Percentiles rank a stretch among this genome's conserved stretches.
Conservation (phyloP, 2,797 vertebrate genomes). For the Oryzias sinensis region DNA sequence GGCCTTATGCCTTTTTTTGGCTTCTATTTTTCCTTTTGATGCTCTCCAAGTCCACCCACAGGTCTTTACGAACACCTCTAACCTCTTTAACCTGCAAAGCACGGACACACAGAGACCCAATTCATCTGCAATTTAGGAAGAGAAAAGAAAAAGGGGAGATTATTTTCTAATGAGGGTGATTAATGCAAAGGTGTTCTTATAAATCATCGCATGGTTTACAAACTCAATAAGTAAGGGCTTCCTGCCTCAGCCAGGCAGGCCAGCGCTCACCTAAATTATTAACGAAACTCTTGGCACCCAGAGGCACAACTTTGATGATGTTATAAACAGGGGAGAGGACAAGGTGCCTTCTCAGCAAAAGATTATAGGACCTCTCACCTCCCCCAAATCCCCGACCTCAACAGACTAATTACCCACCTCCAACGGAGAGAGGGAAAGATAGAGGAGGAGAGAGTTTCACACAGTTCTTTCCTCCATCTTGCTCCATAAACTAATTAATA, state of each 20-base stretch:
- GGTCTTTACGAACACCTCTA: neutral
- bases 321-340: conserved; percentile 96
- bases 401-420: conserved; percentile 91
- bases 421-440: conserved; percentile 80
- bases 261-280: conserved; percentile 97
- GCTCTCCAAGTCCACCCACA: neutral
- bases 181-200: conserved; percentile 93
- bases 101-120: conserved; percentile 10
- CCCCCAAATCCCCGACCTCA: conserved; percentile 83
- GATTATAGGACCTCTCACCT: conserved; percentile 83
- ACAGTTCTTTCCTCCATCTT: conserved; percentile 62
- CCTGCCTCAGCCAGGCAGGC: conserved; percentile 89
- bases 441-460: conserved; percentile 64
- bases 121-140: conserved; percentile 83
- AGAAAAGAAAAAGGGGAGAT: conserved; percentile 64
- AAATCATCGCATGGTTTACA: conserved; percentile 98
- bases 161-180: conserved; percentile 94
- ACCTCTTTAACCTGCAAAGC: conserved; percentile 7
- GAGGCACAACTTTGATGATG: conserved; percentile 98
- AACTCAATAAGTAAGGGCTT: conserved; percentile 95
- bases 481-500: conserved; percentile 23
- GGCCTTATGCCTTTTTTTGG: neutral
- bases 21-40: neutral
- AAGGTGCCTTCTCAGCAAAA: conserved; percentile 98
- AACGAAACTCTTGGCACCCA: conserved; percentile 89